Conservation (phyloP, 2,888 invertebrate genomes). For the Leptinotarsa juncta region DNA sequence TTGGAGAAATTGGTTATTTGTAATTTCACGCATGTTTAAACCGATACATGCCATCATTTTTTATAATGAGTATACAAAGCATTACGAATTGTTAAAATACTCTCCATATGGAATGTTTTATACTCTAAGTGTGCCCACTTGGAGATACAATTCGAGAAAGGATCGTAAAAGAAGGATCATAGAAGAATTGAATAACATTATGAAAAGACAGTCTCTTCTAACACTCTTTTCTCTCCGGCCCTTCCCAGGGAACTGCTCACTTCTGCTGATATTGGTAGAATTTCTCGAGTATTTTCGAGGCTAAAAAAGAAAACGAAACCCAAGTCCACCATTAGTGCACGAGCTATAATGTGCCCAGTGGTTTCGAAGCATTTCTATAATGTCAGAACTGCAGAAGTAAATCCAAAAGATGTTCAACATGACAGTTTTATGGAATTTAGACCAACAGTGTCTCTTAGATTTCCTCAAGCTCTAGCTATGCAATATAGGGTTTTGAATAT, state of each 20-base stretch:
- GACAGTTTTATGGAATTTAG: conserved; percentile 64
- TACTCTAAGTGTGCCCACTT: too few species aligned
- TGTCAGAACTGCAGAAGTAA: conserved; percentile 61
- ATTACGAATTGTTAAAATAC: too few species aligned
- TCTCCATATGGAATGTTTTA: too few species aligned
- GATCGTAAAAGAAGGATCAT: too few species aligned
- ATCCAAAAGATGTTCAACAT: conserved; percentile 62
- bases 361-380: conserved; percentile 67
- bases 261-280: conserved; percentile 68
- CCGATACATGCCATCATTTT: too few species aligned
- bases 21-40: too few species aligned
- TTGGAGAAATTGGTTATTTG: too few species aligned
- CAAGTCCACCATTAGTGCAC: conserved; percentile 64
- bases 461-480: conserved; percentile 71
- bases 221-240: conserved; percentile 52
- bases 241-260: conserved; percentile 73
- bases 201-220: conserved; percentile 30
- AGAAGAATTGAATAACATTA: too few species aligned
- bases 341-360: conserved; percentile 76
- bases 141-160: too few species aligned
- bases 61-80: too few species aligned
- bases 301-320: conserved; percentile 59
- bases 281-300: conserved; percentile 62
- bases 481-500: conserved; percentile 77
- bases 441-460: conserved; percentile 63